These are phyloP conservation scores for Bostrychus sinensis DNA, from an alignment of 2,113 vertebrate species.

Conservation along the genomic window DNA sequence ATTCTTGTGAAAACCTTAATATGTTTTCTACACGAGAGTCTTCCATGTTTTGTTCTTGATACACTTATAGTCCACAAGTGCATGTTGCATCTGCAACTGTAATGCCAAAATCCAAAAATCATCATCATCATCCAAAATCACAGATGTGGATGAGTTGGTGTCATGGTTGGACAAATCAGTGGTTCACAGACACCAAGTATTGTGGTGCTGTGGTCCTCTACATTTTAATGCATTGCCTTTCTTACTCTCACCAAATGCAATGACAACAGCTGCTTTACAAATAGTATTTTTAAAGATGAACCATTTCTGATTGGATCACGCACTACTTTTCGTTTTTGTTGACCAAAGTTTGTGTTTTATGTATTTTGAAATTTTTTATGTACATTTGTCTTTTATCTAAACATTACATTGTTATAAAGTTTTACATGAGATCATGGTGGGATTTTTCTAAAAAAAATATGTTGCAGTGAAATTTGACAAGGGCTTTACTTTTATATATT, in stretches of 20 bases:
- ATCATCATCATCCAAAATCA: too few species aligned
- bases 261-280: slow-evolving; percentile 33
- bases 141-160: background rate
- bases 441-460: slow-evolving; percentile 9
- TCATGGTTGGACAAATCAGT: slow-evolving; percentile 13
- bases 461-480: slow-evolving; percentile 9
- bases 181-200: slow-evolving; percentile 50
- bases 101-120: too few species aligned
- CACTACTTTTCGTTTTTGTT: slow-evolving; percentile 5
- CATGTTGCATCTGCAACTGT: background rate
- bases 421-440: background rate
- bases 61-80: too few species aligned
- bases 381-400: slow-evolving; percentile 36
- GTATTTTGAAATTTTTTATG: slow-evolving; percentile 23
- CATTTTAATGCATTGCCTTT: slow-evolving; percentile 34
- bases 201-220: slow-evolving; percentile 38
- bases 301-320: too few species aligned
- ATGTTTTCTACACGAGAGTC: too few species aligned
- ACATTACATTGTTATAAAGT: background rate
- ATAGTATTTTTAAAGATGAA: background rate
- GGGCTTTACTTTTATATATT: background rate
- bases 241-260: slow-evolving; percentile 15
- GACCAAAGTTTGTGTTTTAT: slow-evolving; percentile 67
- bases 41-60: too few species aligned
- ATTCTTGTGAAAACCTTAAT: too few species aligned